Evolutionary conservation across 2,113 vertebrate genomes (phyloP).

Genomic region (Monopterus albus): DNA sequence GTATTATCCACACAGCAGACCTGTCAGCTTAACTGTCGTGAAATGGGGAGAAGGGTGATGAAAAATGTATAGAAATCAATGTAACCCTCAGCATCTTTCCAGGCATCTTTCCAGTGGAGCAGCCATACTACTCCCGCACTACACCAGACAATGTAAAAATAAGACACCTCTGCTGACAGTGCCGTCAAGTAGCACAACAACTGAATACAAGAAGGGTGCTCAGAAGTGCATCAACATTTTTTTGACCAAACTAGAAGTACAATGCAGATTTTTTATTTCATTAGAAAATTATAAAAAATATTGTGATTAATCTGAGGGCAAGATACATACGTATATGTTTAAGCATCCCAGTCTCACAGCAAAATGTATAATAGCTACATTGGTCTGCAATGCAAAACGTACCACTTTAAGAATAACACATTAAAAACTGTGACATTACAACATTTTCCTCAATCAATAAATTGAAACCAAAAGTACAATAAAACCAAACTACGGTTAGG

Average conservation of each 20-base stretch:
- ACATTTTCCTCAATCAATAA: too few relatives aligned
- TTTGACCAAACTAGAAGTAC: background rate
- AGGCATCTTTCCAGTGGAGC: constrained; percentile 12
- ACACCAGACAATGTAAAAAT: background rate
- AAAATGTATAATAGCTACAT: too few relatives aligned
- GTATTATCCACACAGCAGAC: constrained; percentile 47
- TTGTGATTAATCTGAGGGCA: too few relatives aligned
- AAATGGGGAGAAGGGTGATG: constrained; percentile 45
- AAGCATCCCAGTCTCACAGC: too few relatives aligned
- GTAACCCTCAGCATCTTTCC: constrained; percentile 7
- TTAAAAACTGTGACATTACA: too few relatives aligned
- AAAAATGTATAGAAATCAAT: constrained; percentile 58
- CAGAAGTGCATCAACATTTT: background rate
- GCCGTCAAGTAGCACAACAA: background rate
- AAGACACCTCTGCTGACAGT: constrained; percentile 3
- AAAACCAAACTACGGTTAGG: too few relatives aligned
- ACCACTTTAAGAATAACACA: too few relatives aligned
- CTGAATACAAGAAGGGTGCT: background rate
- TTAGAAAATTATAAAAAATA: too few relatives aligned
- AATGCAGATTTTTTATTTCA: background rate
- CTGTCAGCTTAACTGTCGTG: constrained; percentile 49
- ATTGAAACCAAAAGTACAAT: too few relatives aligned
- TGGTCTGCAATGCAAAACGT: too few relatives aligned
- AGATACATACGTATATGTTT: too few relatives aligned
- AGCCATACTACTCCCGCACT: background rate